Evolutionary conservation across 1,140 invertebrate species (phyloP), one percentile per base, ranked within the genome.

Genomic region (Oncopeltus fasciatus): DNA sequence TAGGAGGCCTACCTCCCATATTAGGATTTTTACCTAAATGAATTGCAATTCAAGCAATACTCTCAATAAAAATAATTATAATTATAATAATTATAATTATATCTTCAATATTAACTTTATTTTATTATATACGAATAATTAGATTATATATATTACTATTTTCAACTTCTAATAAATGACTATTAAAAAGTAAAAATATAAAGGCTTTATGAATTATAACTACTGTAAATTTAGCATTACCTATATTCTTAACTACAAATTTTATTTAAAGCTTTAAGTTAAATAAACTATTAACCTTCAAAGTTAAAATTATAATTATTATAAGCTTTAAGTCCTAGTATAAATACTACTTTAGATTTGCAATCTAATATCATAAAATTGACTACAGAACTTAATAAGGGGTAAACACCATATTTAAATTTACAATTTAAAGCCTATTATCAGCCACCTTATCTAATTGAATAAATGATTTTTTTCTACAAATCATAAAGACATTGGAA

Each of bases 401-500:
- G 46, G 11, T 33, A 9, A 43, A 3, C 2, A 33, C 14, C 27
- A 33, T n/a, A 24, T 31, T 12, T 31, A 33, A 33, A 33, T 58
- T 47, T 46, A 60, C 59, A 44, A 60, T 60, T 33, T 33, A 59
- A 11, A 59, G n/a, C 57, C 29, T 33, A 59, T 12, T 11, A 12
- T 59, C 57, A 59, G 57, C 28, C 57, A 59, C 57, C 57, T 21
- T 38, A 43, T 43, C 33, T n/a, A 16, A 24, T 56, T 60, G 59
- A 60, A 60, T 47, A 60, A 60, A 60, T 60, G 59, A 47, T 27
- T 46, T 46, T 60, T 76, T 72, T 85, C 82, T 63, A 85, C 82
- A 67, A 86, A 86, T 75, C 84, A 86, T 75, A 86, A 85, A 76
- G 79, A 86, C 79, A 86, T 87, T 80, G 83, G 82, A 68, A 83